Evolutionary conservation across 1,140 invertebrate species (phyloP), one percentile per base, ranked within the genome.

Genomic region (Lepidurus packardi): DNA sequence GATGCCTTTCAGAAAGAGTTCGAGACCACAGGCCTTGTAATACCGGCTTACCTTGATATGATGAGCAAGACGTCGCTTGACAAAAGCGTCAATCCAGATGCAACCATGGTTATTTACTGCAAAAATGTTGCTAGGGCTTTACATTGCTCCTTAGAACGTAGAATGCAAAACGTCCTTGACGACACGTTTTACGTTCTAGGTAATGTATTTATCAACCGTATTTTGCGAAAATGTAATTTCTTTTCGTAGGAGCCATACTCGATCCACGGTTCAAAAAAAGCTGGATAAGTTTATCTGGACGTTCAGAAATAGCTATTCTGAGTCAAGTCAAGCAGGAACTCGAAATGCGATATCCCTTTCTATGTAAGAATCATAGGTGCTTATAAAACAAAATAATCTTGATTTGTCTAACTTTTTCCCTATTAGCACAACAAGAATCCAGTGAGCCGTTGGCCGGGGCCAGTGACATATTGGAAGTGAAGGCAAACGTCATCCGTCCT

Each of bases 21-120:
- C 1, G 75, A 76, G n/a, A 43, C 75, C 41, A 42, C 44, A 21
- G 75, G 75, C 1, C 21, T 76, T 16, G 75, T 76, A 42, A 42
- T 76, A 44, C 75, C 41, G 1, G 75, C 75, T 1, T 76, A 2
- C 4, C 75, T 76, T 21, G 75, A 76, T 5, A 42, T 76, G 21
- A 47, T 47, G 45, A 47, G 34, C 45, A 47, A 47, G 45, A 47
- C 45, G 1, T 47, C 45, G 6, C 45, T 47, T 47, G 45, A 47
- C 25, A 16, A 47, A 47, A 47, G 16, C 45, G 9, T 47, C 45
- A 47, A 47, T 47, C 45, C 45, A 47, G 1, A 47, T 47, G 45
- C 45, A 11, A 16, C 4, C 45, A 47, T 47, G 45, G 16, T 47
- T 47, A 11, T 3, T 47, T 47, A 47, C 45, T 47, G 45, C 45